These are phyloP conservation scores for Griposia aprilina DNA, from an alignment of 2,888 invertebrate genomes.

Conservation along the genomic window DNA sequence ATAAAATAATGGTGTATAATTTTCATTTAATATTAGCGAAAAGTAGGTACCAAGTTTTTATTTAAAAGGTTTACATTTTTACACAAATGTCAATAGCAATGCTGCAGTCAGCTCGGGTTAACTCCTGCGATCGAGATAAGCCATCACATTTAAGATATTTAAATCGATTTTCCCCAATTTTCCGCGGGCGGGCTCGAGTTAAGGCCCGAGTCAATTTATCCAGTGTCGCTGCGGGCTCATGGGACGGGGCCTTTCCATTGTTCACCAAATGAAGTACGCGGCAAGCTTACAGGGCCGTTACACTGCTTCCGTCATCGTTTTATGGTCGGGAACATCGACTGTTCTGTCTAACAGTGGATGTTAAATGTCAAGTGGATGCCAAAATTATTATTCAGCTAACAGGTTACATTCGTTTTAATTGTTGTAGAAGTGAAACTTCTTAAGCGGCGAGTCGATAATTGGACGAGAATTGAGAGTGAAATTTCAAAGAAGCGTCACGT, in stretches of 20 bases:
- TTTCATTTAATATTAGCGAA: slow-evolving; percentile 16
- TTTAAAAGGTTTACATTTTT: slow-evolving; percentile 59
- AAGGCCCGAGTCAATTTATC: slow-evolving; percentile 88
- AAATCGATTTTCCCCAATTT: slow-evolving; percentile 91
- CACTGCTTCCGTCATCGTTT: slow-evolving; percentile 82
- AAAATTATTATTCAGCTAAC: slow-evolving; percentile 32
- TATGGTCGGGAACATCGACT: slow-evolving; percentile 71
- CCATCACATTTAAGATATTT: slow-evolving; percentile 89
- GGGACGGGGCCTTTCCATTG: slow-evolving; percentile 84
- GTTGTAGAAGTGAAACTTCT: no score
- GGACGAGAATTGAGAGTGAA: no score
- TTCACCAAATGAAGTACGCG: slow-evolving; percentile 89
- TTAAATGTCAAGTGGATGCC: slow-evolving; percentile 12
- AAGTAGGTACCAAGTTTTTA: slow-evolving; percentile 14
- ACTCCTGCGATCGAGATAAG: slow-evolving; percentile 86
- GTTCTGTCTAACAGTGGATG: slow-evolving; percentile 57
- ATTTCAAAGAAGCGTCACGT: no score
- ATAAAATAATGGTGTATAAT: neutral
- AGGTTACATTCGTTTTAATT: slow-evolving; percentile 7
- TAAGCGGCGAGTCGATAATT: no score
- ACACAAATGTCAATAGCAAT: slow-evolving; percentile 67
- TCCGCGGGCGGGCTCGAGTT: slow-evolving; percentile 87
- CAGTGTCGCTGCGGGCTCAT: slow-evolving; percentile 84
- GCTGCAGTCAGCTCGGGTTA: slow-evolving; percentile 74
- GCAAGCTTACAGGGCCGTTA: slow-evolving; percentile 83